Base-by-base conservation (phyloP, 37 sponge, comb jelly and placozoan genomes). In the Aplysina aerophoba region DNA sequence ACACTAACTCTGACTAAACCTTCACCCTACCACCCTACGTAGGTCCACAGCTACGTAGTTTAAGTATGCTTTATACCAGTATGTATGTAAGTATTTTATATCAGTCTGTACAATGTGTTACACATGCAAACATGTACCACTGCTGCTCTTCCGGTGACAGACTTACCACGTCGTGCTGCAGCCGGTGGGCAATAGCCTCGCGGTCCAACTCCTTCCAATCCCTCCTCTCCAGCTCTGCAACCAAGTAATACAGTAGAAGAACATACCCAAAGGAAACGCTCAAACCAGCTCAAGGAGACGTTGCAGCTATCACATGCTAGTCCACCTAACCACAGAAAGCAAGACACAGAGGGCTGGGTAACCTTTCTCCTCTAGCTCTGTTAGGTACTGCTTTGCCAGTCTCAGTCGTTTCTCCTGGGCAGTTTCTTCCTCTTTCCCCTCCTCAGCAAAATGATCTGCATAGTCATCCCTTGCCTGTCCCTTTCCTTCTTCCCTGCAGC, bases 371-470 rank as follows among this genome's bases (percentile, higher is more conserved):
- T 94, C 92, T 0, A 98, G 89, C 62, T 91, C 55, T 0, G 85
- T 60, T 0, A 98, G 88, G 79, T 96, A 96, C 86, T 98, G 90
- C 80, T 98, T 98, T 8, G 99, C 97, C 15, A 98, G 89, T 56
- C 99, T 53, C 67, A 98, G 82, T 34, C 97, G 77, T 84, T 98
- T 98, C 82, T 92, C 93, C 50, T 94, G 92, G 24, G 97, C 90
- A 21, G 97, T 93, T 81, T 98, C 99, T 69, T 94, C 95, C 38
- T 84, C 90, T 25, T 64, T 68, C 19, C 50, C 68, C 14, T 82
- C 89, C 28, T 81, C 75, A 8, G 56, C 87, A 17, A 55, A 24
- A 30, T 56, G 83, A 5, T 5, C 28, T 41, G 21, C 25, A 25
- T 57, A 22, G 31, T 55, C 84, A 60, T 22, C 34, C 54, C 50